Percentiles rank a stretch among this genome's conserved stretches.
Conservation (phyloP, 2,797 vertebrate species). For the Scolopax rusticola region DNA sequence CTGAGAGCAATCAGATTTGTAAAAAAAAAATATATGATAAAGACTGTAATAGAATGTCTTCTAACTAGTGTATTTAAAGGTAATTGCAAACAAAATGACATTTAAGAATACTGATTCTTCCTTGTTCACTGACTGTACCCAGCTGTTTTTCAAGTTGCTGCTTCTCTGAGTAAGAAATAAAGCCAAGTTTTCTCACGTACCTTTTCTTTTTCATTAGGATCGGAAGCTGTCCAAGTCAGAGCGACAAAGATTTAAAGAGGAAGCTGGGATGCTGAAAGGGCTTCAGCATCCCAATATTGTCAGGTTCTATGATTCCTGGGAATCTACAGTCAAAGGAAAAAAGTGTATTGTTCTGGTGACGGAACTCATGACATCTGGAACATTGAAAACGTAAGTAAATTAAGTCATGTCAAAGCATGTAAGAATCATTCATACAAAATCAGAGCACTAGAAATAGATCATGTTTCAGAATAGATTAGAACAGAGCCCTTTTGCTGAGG, state of each 20-base stretch:
- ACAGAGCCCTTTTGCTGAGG: neutral
- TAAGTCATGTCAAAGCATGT: neutral
- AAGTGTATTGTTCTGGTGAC: conserved; percentile 99
- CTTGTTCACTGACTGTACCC: neutral
- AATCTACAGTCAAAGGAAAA: conserved; percentile 96
- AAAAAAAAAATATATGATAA: neutral
- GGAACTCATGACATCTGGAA: conserved; percentile 98
- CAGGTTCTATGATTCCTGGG: conserved; percentile 99
- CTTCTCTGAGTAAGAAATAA: neutral
- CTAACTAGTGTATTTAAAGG: neutral
- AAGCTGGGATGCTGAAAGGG: conserved; percentile 98
- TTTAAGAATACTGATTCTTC: neutral
- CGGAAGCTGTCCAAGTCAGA: conserved; percentile 97
- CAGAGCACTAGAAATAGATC: neutral
- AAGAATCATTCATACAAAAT: neutral
- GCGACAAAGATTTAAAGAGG: conserved; percentile 97
- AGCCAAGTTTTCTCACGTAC: neutral
- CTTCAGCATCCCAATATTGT: conserved; percentile 99
- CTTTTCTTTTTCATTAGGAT: conserved; percentile 83
- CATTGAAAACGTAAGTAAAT: conserved; percentile 95
- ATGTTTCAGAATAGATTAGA: neutral
- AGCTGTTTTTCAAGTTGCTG: neutral
- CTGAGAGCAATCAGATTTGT: neutral
- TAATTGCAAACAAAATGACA: neutral
- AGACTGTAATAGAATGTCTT: neutral